phyloP scores from a whole-genome alignment of 2,113 vertebrate genomes.

The Theristicus caerulescens region DNA sequence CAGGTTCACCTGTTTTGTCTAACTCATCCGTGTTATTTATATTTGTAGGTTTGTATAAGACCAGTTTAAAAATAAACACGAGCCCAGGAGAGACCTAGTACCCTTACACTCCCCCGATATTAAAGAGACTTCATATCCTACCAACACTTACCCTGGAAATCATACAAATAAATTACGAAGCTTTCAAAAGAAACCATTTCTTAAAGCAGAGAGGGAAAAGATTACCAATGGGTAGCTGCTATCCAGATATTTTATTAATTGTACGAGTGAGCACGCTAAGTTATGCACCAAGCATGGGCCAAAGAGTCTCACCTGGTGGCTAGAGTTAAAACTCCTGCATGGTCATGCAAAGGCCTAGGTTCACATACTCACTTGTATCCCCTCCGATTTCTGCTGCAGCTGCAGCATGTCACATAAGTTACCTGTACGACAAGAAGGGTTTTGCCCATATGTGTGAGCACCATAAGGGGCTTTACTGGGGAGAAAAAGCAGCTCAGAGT shows the following conservation, averaged over 20 bases:
- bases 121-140: background rate
- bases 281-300: background rate
- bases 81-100: background rate
- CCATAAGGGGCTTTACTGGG: background rate
- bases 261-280: rapidly evolving
- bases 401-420: background rate
- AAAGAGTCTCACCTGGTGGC: background rate
- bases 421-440: background rate
- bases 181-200: background rate
- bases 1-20: background rate
- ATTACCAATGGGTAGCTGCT: background rate
- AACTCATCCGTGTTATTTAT: background rate
- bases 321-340: rapidly evolving
- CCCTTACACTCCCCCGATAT: rapidly evolving
- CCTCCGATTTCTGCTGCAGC: background rate
- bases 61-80: background rate
- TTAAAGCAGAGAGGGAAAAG: background rate
- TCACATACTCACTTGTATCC: background rate
- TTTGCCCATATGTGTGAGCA: background rate
- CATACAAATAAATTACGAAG: background rate
- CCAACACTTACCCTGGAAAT: background rate
- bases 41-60: background rate
- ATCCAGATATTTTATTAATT: background rate
- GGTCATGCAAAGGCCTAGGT: background rate
- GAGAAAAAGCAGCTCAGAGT: background rate